Base-by-base conservation (phyloP, 2,888 invertebrate species). In the Macrostomum cliftonense region DNA sequence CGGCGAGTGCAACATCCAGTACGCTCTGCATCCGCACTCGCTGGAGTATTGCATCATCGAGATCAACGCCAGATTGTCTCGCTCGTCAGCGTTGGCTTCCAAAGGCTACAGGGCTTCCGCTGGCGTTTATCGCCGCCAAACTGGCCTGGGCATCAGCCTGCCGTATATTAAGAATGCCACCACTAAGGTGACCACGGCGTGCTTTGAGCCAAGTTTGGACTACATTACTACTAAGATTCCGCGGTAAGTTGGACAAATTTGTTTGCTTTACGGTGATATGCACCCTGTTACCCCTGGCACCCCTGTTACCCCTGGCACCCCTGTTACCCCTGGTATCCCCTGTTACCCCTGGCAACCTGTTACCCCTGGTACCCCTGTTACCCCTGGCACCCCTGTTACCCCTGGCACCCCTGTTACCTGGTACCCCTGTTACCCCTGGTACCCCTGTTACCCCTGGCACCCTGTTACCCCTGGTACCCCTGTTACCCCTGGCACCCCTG, bases 1-100 rank as follows among this genome's bases (percentile, higher is more conserved):
- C 9, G 65, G 65, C 13, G 65, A 66, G 46, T 65, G 62, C 51
- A 65, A 65, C 56, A 66, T 65, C 20, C 65, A 65, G 56, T 65
- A 65, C 47, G 63, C 63, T 12, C 56, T 65, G 13, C 61, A 62
- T 50, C 64, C 65, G 2, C 55, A 59, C 42, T 62, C 60, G 12
- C 55, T 60, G 12, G 61, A 62, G 43, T 63, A 65, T 40, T 61
- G 63, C 55, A 65, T 65, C 53, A 66, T 65, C 45, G 65, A 65
- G 54, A 64, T 65, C 53, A 65, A 65, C 51, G 65, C 65, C 13
- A 54, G 65, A 4, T 56, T 65, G 16, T 67, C 66, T 2, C 54
- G 65, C n/a, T 65, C 64, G 52, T 67, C 65, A 12, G 65, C 65
- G 19, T 55, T 65, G 1, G 65, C 65, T 17, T 65, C 63, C 19